Evolutionary conservation across 2,888 invertebrate species (phyloP), one percentile per base, ranked within the genome.

Genomic region (Oscheius sp.): DNA sequence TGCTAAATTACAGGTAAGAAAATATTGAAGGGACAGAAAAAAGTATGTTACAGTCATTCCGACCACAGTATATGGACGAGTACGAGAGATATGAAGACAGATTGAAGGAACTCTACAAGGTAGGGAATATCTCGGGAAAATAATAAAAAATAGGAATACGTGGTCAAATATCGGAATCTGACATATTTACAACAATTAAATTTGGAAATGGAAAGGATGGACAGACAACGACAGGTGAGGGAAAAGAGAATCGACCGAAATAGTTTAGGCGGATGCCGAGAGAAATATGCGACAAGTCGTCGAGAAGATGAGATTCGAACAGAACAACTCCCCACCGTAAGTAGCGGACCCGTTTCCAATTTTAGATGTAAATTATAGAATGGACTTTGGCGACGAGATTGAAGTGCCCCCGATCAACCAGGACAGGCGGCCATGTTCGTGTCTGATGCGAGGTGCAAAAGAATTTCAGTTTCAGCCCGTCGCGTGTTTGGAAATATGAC

Each of bases 1-100:
- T 59, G 93, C 94, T 86, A 95, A 97, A 0, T 91, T 99, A 83
- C 94, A 95, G 90, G 96, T 85, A 45, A n/a, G 49, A 45, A 9
- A n/a, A 18, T 21, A n/a, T n/a, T n/a, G n/a, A n/a, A n/a, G n/a
- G n/a, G n/a, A n/a, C n/a, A n/a, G n/a, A n/a, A n/a, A n/a, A n/a
- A 3, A 6, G n/a, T 29, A 9, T 1, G 58, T 27, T 81, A 74
- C 75, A 85, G 83, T 70, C 81, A 41, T 86, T 88, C 69, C 85
- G 94, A 66, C 98, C 98, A 0, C 96, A 96, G 0, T 98, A 96
- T 89, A 93, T 97, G 92, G 95, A 96, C 85, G 98, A 99, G 89
- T 94, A 95, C 89, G 94, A 95, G 74, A 92, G 93, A 61, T 91
- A 95, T 69, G 97, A 99, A 89, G 90, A 91, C 53, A 95, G 96